Base-by-base conservation (phyloP, 2,797 vertebrate species). In the Antennarius maculatus region DNA sequence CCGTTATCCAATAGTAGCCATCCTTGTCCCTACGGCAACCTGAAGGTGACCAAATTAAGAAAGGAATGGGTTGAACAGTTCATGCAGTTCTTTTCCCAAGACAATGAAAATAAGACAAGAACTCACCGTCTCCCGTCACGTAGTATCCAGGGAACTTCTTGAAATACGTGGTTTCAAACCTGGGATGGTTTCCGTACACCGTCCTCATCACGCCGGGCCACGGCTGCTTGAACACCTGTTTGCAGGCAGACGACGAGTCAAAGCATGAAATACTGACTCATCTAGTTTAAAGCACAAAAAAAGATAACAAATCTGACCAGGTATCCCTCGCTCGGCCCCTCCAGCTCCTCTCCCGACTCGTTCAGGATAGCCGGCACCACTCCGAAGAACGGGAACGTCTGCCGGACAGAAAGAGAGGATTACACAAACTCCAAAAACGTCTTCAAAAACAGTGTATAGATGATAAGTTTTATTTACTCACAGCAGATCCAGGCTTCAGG, bases 1-100 rank as follows among this genome's bases (percentile, higher is more conserved):
- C 97, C 0, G 97, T 99, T 83, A 99, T 96, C 97, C 97, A 99
- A 76, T 97, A 97, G 86, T 99, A 99, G 41, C 97, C 97, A 37
- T 99, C 97, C 76, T 95, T 91, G 90, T 99, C 97, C 91, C 97
- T 94, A 61, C 89, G 95, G 88, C 97, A 98, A 77, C 97, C 97
- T 98, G 47, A 54, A 57, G 16, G 46, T 4, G 5, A 1, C 15
- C 16, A 31, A 6, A n/a, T 17, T 46, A 16, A 46, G 43, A n/a
- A 16, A 46, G 43, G 6, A 16, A 46, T 2, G 42, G 7, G 14
- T 15, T 14, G 23, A 23, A 23, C 23, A 23, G 23, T 23, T 23
- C 23, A 23, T 23, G 23, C 31, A 34, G 31, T 34, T 34, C 31
- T 1, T 2, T 34, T 34, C 31, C 31, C 31, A 34, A 8, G 31